These are phyloP conservation scores for Plusia festucae DNA, from an alignment of 2,888 invertebrate genomes.

Conservation along the genomic window DNA sequence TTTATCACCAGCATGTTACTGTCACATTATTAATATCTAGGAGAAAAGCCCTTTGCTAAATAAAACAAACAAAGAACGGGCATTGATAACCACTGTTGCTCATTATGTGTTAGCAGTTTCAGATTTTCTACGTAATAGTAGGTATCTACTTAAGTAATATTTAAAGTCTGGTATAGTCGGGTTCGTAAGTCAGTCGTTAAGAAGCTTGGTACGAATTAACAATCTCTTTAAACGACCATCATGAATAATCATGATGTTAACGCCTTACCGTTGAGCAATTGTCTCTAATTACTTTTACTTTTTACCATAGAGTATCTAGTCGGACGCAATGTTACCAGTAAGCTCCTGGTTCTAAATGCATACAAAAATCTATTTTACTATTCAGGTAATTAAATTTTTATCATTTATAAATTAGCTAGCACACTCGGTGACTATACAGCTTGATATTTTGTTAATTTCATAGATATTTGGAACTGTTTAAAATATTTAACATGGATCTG, in stretches of 20 bases:
- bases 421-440: too few relatives aligned
- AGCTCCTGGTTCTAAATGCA: too few relatives aligned
- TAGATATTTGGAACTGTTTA: too few relatives aligned
- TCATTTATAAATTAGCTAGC: too few relatives aligned
- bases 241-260: constrained; percentile 15
- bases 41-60: not conserved
- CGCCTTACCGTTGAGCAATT: constrained; percentile 21
- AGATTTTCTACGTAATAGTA: not conserved
- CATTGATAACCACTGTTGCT: not conserved
- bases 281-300: constrained; percentile 32
- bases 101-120: not conserved
- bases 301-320: constrained; percentile 35
- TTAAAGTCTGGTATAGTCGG: not conserved
- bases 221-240: not conserved
- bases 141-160: too few relatives aligned
- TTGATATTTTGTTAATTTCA: too few relatives aligned
- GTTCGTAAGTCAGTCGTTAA: not conserved
- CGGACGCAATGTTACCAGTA: constrained; percentile 26
- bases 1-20: not conserved
- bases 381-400: too few relatives aligned
- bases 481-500: too few relatives aligned
- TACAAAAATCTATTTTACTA: too few relatives aligned
- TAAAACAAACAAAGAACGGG: not conserved
- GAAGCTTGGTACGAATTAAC: not conserved
- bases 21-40: not conserved